Conservation (phyloP, 2,888 invertebrate genomes). For the Chymomyza amoena region DNA sequence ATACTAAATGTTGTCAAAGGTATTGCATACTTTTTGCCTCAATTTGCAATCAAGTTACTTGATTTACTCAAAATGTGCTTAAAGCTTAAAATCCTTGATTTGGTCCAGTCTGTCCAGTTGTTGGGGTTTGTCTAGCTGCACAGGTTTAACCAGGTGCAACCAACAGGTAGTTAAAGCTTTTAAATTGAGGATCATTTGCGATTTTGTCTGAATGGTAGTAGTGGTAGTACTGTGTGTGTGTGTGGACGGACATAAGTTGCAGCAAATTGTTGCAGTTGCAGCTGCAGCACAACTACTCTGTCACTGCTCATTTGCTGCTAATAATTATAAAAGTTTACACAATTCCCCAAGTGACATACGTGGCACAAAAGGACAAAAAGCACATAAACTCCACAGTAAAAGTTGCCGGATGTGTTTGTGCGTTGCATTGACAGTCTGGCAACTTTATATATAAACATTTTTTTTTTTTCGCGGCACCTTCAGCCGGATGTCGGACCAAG, state of each 20-base stretch:
- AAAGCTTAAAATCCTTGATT: constrained; percentile 38
- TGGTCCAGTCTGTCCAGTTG: constrained; percentile 46
- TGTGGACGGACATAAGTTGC: constrained; percentile 9
- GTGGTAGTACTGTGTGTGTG: constrained; percentile 4
- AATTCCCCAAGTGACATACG: constrained; percentile 54
- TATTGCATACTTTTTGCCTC: constrained; percentile 26
- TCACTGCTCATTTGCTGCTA: constrained; percentile 73
- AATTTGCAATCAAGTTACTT: constrained; percentile 4
- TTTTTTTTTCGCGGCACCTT: too few species aligned
- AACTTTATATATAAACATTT: too few species aligned
- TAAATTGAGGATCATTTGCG: constrained; percentile 66
- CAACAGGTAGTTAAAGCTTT: constrained; percentile 69
- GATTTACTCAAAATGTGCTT: background rate
- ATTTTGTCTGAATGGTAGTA: constrained; percentile 35
- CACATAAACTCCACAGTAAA: constrained; percentile 22
- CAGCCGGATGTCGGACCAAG: too few species aligned
- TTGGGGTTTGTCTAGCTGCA: too few species aligned
- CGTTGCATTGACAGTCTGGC: background rate
- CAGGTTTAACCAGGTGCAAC: constrained; percentile 18
- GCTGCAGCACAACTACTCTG: constrained; percentile 61
- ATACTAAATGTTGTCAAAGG: background rate
- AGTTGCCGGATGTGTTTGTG: constrained; percentile 36
- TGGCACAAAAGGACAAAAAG: constrained; percentile 19
- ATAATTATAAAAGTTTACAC: constrained; percentile 71
- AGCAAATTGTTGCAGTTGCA: constrained; percentile 48